phyloP scores from a whole-genome alignment of 2,113 vertebrate genomes.

The Chinchilla lanigera region DNA sequence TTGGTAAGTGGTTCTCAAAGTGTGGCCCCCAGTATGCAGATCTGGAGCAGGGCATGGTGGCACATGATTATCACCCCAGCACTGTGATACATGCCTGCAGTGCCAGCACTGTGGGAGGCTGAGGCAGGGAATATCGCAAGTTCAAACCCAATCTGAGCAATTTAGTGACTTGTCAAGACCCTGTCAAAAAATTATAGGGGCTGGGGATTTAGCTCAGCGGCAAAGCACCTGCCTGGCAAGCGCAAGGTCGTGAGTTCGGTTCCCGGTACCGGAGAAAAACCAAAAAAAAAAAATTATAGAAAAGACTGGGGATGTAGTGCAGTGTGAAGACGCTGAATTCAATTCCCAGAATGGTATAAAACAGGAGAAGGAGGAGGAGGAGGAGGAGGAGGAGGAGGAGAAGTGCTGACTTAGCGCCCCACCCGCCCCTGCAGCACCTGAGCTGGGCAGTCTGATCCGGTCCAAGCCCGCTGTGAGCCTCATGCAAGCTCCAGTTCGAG shows the following conservation, averaged over 20 bases:
- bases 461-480: neutral
- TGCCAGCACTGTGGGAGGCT: neutral
- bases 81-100: neutral
- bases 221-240: too few relatives aligned
- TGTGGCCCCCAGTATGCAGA: neutral
- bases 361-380: neutral
- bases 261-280: too few relatives aligned
- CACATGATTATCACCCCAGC: neutral
- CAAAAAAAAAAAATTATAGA: neutral
- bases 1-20: neutral
- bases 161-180: neutral
- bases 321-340: neutral
- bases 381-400: neutral
- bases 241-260: too few relatives aligned
- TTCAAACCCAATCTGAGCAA: neutral
- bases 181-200: too few relatives aligned
- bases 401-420: neutral
- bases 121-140: neutral
- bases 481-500: neutral
- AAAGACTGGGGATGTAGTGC: neutral
- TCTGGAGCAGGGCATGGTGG: neutral
- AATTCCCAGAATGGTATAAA: neutral
- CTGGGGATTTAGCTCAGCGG: too few relatives aligned
- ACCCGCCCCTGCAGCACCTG: neutral
- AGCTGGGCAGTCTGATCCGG: neutral